phyloP scores from a whole-genome alignment of 2,888 invertebrate genomes.

The Molanna angustata region DNA sequence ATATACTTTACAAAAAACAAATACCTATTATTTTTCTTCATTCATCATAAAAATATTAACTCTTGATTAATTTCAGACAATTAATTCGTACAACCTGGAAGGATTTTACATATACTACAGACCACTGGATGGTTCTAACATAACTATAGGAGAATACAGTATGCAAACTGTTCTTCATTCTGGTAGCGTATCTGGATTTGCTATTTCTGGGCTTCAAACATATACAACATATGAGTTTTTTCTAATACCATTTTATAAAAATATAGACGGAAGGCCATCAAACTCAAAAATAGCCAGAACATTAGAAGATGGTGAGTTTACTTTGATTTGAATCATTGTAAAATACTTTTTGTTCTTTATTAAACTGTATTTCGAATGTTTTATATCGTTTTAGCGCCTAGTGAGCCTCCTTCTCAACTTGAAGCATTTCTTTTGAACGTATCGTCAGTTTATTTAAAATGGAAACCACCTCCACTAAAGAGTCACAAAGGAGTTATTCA shows the following conservation, averaged over 20 bases:
- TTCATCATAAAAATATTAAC: no score
- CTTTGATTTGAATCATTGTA: background rate
- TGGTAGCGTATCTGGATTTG: slow-evolving; percentile 75
- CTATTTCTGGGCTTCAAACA: slow-evolving; percentile 75
- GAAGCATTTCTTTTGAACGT: slow-evolving; percentile 80
- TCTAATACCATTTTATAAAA: slow-evolving; percentile 86
- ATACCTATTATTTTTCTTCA: background rate
- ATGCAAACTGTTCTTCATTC: slow-evolving; percentile 80
- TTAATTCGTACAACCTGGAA: slow-evolving; percentile 77
- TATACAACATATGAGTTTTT: slow-evolving; percentile 91
- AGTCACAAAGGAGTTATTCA: slow-evolving; percentile 80
- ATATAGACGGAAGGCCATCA: slow-evolving; percentile 84
- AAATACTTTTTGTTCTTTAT: background rate
- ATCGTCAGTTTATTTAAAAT: slow-evolving; percentile 77
- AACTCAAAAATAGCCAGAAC: slow-evolving; percentile 81
- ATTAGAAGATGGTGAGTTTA: slow-evolving; percentile 72
- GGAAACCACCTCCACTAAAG: slow-evolving; percentile 77
- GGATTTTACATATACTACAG: slow-evolving; percentile 82
- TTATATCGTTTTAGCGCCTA: slow-evolving; percentile 60
- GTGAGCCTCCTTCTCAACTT: slow-evolving; percentile 78
- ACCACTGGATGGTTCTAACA: slow-evolving; percentile 56
- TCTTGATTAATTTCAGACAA: slow-evolving; percentile 44
- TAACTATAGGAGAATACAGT: slow-evolving; percentile 60
- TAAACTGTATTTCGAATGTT: background rate
- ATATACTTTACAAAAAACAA: background rate